Evolutionary conservation across 2,797 vertebrate genomes (phyloP).

Genomic region (Protosalanx chinensis): DNA sequence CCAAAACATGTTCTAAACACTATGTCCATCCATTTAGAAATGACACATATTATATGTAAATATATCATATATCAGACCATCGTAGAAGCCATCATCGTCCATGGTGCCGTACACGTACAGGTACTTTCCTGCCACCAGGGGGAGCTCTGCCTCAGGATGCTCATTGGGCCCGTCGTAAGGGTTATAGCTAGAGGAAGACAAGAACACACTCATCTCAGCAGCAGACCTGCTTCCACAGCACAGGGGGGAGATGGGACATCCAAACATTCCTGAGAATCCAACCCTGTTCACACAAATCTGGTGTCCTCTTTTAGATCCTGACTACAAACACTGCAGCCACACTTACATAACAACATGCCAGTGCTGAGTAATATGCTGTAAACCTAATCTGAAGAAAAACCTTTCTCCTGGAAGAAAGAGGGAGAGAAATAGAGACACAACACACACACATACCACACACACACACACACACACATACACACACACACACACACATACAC

Average conservation of each 20-base stretch:
- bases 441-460: too few relatives aligned
- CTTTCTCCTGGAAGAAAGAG: too few relatives aligned
- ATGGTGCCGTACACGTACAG: constrained; percentile 97
- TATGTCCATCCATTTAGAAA: not conserved
- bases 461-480: constrained; percentile 14
- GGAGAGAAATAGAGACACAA: too few relatives aligned
- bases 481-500: not conserved
- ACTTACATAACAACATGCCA: constrained; percentile 6
- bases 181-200: constrained; percentile 83
- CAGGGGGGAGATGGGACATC: not conserved
- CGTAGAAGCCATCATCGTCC: constrained; percentile 98
- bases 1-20: not conserved
- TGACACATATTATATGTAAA: not conserved
- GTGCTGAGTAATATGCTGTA: constrained; percentile 21
- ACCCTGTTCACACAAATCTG: not conserved
- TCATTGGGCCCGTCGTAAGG: constrained; percentile 98
- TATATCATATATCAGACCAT: constrained; percentile 76
- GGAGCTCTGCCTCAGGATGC: constrained; percentile 96
- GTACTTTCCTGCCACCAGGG: constrained; percentile 95
- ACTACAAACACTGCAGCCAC: constrained; percentile 20
- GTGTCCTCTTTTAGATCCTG: not conserved
- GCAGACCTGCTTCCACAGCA: too few relatives aligned
- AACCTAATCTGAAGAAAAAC: constrained; percentile 21
- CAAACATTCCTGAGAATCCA: not conserved
- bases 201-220: constrained; percentile 10